Conservation (phyloP, 2,888 invertebrate species). For the Agriopis marginaria region DNA sequence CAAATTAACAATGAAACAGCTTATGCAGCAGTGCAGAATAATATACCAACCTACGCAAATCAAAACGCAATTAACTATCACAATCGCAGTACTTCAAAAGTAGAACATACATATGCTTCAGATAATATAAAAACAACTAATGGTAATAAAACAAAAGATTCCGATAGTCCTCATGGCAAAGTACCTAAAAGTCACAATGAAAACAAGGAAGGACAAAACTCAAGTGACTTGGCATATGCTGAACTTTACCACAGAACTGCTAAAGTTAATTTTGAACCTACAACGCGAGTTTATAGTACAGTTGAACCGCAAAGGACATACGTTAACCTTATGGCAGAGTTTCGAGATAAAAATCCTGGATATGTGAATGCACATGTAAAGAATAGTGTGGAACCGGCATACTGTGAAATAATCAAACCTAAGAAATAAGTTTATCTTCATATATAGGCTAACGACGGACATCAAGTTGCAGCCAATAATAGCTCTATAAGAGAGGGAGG, state of each 20-base stretch:
- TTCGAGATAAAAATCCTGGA: not conserved
- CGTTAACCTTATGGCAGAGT: not conserved
- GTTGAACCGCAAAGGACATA: not conserved
- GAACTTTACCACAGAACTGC: not conserved
- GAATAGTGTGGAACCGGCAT: not conserved
- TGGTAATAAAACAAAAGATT: not conserved
- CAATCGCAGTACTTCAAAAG: not conserved
- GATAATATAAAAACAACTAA: not conserved
- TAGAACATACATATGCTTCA: not conserved
- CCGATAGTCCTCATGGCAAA: not conserved
- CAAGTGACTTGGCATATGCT: not conserved
- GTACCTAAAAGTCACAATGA: not conserved
- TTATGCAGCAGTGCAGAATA: not conserved
- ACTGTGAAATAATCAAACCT: not conserved
- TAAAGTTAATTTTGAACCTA: not conserved
- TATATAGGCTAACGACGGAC: too few relatives aligned
- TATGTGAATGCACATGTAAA: not conserved
- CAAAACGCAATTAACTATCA: not conserved
- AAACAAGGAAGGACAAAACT: not conserved
- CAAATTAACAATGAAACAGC: not conserved
- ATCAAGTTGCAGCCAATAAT: too few relatives aligned
- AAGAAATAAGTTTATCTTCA: not conserved
- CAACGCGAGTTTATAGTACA: not conserved
- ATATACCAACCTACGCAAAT: constrained; percentile 6
- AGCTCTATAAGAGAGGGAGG: too few relatives aligned